Percentiles rank a stretch among this genome's conserved stretches.
Evolutionary conservation across 1,140 invertebrate genomes (phyloP).

Genomic region (Dermatophagoides farinae): DNA sequence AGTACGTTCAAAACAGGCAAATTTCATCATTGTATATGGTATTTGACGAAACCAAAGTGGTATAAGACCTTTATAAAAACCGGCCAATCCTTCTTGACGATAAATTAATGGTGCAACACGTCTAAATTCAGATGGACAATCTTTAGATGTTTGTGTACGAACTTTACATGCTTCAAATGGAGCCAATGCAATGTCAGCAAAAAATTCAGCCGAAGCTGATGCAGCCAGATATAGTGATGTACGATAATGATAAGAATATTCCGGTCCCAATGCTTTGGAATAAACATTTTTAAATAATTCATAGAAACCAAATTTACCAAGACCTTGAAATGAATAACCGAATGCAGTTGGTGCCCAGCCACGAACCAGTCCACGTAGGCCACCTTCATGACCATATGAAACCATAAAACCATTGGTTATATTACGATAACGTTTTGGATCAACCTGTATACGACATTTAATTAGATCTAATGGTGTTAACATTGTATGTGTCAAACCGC

Average conservation of each 20-base stretch:
- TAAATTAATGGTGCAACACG: slow-evolving; percentile 47
- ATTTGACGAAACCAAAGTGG: slow-evolving; percentile 97
- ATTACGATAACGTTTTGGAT: slow-evolving; percentile 78
- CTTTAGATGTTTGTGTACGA: slow-evolving; percentile 87
- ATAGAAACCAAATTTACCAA: slow-evolving; percentile 64
- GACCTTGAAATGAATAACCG: slow-evolving; percentile 79
- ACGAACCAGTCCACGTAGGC: slow-evolving; percentile 59
- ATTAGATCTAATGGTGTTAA: slow-evolving; percentile 91
- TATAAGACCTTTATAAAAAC: slow-evolving; percentile 85
- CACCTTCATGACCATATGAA: slow-evolving; percentile 56
- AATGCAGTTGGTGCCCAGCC: slow-evolving; percentile 98
- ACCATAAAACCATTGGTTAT: slow-evolving; percentile 65
- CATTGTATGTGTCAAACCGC: slow-evolving; percentile 63
- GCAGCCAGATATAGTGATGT: slow-evolving; percentile 80
- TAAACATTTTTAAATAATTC: slow-evolving; percentile 75
- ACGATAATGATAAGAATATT: slow-evolving; percentile 75
- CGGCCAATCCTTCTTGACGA: slow-evolving; percentile 34
- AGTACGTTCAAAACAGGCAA: slow-evolving; percentile 96
- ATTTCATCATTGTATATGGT: slow-evolving; percentile 99
- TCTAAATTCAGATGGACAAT: slow-evolving; percentile 68
- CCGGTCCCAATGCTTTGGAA: slow-evolving; percentile 64
- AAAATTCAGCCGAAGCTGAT: slow-evolving; percentile 95
- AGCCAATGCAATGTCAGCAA: slow-evolving; percentile 92
- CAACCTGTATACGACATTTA: slow-evolving; percentile 70
- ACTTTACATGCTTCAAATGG: slow-evolving; percentile 97